Base-by-base conservation (phyloP, 2,113 vertebrate genomes). In the Paracanthobrama guichenoti region DNA sequence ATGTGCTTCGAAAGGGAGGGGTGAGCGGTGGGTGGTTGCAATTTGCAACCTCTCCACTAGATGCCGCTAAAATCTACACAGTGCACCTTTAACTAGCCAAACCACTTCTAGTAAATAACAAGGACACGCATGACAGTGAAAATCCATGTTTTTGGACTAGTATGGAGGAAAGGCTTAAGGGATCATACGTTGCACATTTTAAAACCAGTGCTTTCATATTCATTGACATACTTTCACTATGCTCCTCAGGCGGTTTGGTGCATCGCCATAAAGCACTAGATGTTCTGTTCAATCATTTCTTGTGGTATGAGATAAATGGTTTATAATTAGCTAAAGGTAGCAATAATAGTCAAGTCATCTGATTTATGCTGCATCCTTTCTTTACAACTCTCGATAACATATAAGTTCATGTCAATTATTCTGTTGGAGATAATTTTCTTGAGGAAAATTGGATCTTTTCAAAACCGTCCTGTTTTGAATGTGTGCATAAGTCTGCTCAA, bases 251-350 rank as follows among this genome's bases (percentile, higher is more conserved):
- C 46, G 5, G 72, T 53, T 53, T 50, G 72, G 16, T 57, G 50
- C 31, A 22, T 28, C 18, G 26, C 48, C 28, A 76, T 77, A 7
- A 55, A 53, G 48, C 48, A 35, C 16, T 35, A 55, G 74, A 55
- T 77, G 14, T 39, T 39, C 18, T 42, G 31, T 77, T 59, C 22
- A 2, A 11, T n/a, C 26, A 76, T 60, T 44, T 39, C 14, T 60
- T 62, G 71, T 39, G 71, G 48, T 14, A 81, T 76, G 79, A 16
- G 14, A 24, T 81, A 69, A 69, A 84, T 69, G 16, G 24, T 84
- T 87, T 84, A 75, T 84, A 60, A 75, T 81, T 81, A 83, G 69
- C 31, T 69, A 67, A 57, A 35, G 14, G 42, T 20, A 46, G 67
- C 59, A 76, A 6, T 75, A 39, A 28, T 18, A 55, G 78, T 53